phyloP scores from a whole-genome alignment of 2,888 invertebrate genomes.

The Dione juno region DNA sequence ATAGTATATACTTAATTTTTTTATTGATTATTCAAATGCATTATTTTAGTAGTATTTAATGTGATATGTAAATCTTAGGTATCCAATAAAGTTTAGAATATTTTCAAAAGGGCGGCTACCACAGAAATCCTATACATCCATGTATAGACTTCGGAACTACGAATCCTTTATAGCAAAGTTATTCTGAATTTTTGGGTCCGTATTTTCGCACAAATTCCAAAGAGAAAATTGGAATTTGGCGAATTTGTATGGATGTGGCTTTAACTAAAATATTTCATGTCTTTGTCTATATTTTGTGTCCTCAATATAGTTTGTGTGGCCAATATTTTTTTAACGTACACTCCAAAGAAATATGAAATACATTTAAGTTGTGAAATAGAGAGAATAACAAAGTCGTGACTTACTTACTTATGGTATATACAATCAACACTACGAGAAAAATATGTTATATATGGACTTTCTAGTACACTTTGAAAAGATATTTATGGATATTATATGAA shows the following conservation, averaged over 20 bases:
- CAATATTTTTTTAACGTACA: too few species aligned
- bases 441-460: background rate
- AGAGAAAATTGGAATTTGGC: background rate
- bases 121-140: constrained; percentile 11
- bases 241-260: background rate
- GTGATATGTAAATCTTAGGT: background rate
- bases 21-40: too few species aligned
- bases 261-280: background rate
- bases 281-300: background rate
- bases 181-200: constrained; percentile 1
- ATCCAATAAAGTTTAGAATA: background rate
- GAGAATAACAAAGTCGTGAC: background rate
- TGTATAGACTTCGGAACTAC: background rate
- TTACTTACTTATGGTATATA: background rate
- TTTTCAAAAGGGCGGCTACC: background rate
- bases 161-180: constrained; percentile 21
- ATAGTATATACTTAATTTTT: too few species aligned
- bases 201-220: constrained; percentile 8
- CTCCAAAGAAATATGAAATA: too few species aligned
- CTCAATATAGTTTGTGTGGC: background rate
- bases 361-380: too few species aligned
- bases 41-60: too few species aligned
- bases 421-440: background rate
- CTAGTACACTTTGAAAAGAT: background rate
- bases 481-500: background rate